Evolutionary conservation across 2,113 vertebrate species (phyloP).

Genomic region (Romanogobio albipinnatus): DNA sequence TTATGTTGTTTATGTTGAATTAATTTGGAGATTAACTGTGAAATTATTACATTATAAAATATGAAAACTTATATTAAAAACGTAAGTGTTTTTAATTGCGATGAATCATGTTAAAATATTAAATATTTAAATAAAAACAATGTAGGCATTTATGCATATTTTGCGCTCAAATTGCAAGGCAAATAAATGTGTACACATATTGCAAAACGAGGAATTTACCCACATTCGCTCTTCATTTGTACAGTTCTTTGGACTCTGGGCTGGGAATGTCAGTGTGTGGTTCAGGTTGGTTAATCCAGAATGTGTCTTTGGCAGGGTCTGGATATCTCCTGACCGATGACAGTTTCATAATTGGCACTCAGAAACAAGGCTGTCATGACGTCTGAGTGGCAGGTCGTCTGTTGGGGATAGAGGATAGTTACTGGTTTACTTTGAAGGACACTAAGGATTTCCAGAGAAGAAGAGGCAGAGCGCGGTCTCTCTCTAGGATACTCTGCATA

Average conservation of each 20-base stretch:
- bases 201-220: background rate
- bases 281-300: slow-evolving; percentile 5
- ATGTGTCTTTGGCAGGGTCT: slow-evolving; percentile 15
- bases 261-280: background rate
- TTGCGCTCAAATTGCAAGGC: background rate
- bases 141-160: too few species aligned
- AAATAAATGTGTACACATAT: too few species aligned
- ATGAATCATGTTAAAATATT: too few species aligned
- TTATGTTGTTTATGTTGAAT: too few species aligned
- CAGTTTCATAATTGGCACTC: slow-evolving; percentile 37
- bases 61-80: too few species aligned
- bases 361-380: slow-evolving; percentile 19
- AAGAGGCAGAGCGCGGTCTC: background rate
- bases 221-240: background rate
- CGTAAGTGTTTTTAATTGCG: too few species aligned
- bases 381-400: background rate
- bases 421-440: slow-evolving; percentile 38
- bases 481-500: background rate
- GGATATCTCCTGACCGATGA: slow-evolving; percentile 21
- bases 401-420: slow-evolving; percentile 8
- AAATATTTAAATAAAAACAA: too few species aligned
- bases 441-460: slow-evolving; percentile 17
- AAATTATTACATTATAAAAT: too few species aligned
- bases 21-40: too few species aligned
- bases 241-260: background rate